phyloP scores from a whole-genome alignment of 1,140 invertebrate species.

The Drosophila mojavensis region DNA sequence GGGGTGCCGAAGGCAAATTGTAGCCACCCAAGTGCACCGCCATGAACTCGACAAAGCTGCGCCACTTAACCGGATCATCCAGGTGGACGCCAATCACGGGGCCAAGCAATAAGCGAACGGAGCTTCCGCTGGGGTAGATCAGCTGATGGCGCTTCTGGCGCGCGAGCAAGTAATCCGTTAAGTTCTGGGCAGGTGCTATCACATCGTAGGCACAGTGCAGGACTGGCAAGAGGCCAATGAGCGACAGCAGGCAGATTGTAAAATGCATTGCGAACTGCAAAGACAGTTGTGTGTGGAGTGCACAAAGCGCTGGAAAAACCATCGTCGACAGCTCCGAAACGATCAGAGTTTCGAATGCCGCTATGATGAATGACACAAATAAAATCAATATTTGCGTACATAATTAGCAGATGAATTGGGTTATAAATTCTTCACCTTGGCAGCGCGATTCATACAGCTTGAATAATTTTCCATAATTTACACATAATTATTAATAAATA shows the following conservation, averaged over 20 bases:
- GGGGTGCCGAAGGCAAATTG: constrained; percentile 61
- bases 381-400: constrained; percentile 28
- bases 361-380: not conserved
- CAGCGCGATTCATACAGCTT: too few species aligned
- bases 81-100: constrained; percentile 60
- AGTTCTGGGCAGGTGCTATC: constrained; percentile 39
- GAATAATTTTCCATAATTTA: not conserved
- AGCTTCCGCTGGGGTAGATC: constrained; percentile 58
- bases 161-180: constrained; percentile 51
- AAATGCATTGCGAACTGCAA: constrained; percentile 23
- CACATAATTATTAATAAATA: not conserved
- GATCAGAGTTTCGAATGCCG: constrained; percentile 7
- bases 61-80: constrained; percentile 67
- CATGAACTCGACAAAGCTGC: constrained; percentile 67
- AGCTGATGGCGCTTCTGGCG: constrained; percentile 58
- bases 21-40: constrained; percentile 69
- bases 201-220: constrained; percentile 37
- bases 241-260: constrained; percentile 21
- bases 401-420: constrained; percentile 48
- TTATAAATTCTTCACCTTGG: constrained; percentile 31
- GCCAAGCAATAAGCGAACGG: constrained; percentile 60
- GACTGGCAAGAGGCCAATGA: constrained; percentile 23
- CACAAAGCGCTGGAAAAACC: constrained; percentile 18
- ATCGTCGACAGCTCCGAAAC: not conserved
- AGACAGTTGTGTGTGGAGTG: not conserved